Conservation (phyloP, 2,888 invertebrate species). For the Epinotia demarniana region DNA sequence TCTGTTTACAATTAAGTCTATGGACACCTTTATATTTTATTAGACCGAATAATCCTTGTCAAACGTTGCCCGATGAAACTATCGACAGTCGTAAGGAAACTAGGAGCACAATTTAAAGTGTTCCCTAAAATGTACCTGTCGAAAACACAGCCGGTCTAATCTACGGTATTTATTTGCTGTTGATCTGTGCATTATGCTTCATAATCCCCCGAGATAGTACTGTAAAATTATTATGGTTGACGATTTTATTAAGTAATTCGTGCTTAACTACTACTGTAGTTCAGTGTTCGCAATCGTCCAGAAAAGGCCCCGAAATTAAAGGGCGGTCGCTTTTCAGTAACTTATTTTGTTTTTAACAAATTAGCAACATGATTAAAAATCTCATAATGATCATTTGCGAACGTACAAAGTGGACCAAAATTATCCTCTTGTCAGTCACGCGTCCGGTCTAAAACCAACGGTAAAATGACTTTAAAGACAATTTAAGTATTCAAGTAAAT, state of each 20-base stretch:
- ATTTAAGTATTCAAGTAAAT: slow-evolving; percentile 43
- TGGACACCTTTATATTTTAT: background rate
- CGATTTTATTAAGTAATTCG: no score
- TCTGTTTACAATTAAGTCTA: slow-evolving; percentile 8
- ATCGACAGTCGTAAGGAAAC: background rate
- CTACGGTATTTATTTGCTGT: no score
- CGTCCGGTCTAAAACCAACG: slow-evolving; percentile 40
- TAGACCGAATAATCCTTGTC: background rate
- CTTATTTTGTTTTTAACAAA: slow-evolving; percentile 16
- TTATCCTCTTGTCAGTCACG: slow-evolving; percentile 38
- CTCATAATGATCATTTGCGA: slow-evolving; percentile 16
- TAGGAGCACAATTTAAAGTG: no score
- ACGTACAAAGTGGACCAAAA: slow-evolving; percentile 22
- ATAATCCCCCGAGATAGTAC: background rate
- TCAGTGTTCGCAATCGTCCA: background rate
- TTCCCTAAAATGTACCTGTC: no score
- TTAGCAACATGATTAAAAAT: slow-evolving; percentile 18
- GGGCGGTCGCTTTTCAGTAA: background rate
- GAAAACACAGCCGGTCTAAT: no score
- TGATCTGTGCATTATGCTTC: no score
- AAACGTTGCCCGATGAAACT: background rate
- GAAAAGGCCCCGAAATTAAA: background rate
- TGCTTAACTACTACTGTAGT: background rate
- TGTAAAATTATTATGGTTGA: background rate
- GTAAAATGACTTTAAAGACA: slow-evolving; percentile 36